A percentile compares a stretch with the other conserved stretches of the same genome.
Conservation (phyloP, 2,888 invertebrate genomes). For the Hirtodrosophila trivittata region DNA sequence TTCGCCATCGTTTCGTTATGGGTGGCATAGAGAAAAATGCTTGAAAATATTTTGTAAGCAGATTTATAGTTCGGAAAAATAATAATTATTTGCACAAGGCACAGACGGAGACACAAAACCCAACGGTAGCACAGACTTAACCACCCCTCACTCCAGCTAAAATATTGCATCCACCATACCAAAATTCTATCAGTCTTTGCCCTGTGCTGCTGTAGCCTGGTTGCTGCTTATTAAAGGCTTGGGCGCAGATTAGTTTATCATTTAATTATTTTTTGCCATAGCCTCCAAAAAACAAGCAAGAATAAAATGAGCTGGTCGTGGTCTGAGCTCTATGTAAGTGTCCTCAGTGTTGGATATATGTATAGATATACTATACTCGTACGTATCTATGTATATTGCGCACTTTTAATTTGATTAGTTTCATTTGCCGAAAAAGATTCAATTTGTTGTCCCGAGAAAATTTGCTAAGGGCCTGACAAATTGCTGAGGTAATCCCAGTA, state of each 20-base stretch:
- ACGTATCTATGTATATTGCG: constrained; percentile 30
- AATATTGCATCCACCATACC: constrained; percentile 16
- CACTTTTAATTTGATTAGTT: constrained; percentile 74
- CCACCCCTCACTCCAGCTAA: constrained; percentile 3
- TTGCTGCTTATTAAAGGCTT: constrained; percentile 75
- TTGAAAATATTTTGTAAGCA: constrained; percentile 70
- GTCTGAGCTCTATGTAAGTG: not conserved
- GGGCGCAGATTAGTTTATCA: constrained; percentile 81
- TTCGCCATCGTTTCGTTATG: constrained; percentile 18
- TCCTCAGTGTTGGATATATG: constrained; percentile 4
- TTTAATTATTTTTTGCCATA: constrained; percentile 81
- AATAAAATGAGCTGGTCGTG: constrained; percentile 19
- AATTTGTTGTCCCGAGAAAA: constrained; percentile 55
- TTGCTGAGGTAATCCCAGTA: constrained; percentile 56
- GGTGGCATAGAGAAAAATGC: constrained; percentile 49
- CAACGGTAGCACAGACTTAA: constrained; percentile 24
- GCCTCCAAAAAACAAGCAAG: constrained; percentile 28
- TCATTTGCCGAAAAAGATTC: constrained; percentile 71
- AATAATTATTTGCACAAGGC: constrained; percentile 75
- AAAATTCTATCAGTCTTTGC: constrained; percentile 38
- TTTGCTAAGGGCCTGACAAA: constrained; percentile 38
- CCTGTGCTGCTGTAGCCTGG: constrained; percentile 29
- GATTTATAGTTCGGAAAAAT: constrained; percentile 78
- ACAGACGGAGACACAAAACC: constrained; percentile 15
- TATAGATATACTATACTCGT: constrained; percentile 15